Conservation (phyloP, 2,888 invertebrate genomes). For the Coenonympha glycerion region DNA sequence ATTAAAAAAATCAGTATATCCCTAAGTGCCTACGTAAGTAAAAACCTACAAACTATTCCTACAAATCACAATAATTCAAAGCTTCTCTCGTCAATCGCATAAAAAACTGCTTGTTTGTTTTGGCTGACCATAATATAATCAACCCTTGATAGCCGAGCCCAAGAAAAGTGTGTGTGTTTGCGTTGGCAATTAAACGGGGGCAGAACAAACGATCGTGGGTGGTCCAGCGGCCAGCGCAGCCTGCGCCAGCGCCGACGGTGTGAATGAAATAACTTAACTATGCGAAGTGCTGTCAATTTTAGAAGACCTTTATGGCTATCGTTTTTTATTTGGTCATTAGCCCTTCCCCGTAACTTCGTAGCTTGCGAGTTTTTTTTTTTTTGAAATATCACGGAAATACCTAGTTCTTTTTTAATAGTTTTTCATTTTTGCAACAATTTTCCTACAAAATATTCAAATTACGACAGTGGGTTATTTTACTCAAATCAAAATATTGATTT, state of each 20-base stretch:
- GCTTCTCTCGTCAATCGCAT: conserved; percentile 14
- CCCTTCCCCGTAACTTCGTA: no score
- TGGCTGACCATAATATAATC: conserved; percentile 30
- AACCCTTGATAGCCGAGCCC: conserved; percentile 28
- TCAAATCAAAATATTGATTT: no score
- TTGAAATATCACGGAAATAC: no score
- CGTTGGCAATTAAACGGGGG: conserved; percentile 64
- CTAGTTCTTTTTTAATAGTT: not conserved
- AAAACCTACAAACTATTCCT: not conserved
- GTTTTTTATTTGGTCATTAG: not conserved
- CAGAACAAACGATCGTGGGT: conserved; percentile 58
- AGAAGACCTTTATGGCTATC: not conserved
- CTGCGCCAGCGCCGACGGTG: not conserved
- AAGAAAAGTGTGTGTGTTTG: conserved; percentile 57
- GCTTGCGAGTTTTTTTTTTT: no score
- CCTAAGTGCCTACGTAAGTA: no score
- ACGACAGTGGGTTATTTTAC: no score
- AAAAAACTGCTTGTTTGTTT: conserved; percentile 27
- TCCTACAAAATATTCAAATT: no score
- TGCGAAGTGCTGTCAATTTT: conserved; percentile 10
- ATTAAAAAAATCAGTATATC: no score
- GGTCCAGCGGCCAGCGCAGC: conserved; percentile 37
- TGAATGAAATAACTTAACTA: conserved; percentile 15
- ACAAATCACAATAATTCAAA: not conserved
- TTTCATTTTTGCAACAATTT: not conserved